phyloP scores from a whole-genome alignment of 1,140 invertebrate species.

The Polyergus mexicanus region DNA sequence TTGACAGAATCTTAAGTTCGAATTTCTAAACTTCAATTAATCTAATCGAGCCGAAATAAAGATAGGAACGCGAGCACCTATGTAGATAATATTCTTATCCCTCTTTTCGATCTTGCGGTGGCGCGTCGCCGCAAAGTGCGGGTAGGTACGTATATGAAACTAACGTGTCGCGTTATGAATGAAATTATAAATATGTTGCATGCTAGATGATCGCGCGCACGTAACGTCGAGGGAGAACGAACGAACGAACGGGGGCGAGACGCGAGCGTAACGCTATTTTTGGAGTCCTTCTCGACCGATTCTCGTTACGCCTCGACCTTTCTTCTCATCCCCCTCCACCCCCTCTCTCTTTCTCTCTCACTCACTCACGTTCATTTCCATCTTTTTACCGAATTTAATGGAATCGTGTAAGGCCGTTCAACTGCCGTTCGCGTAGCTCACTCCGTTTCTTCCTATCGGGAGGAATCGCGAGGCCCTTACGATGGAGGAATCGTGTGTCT shows the following conservation, averaged over 20 bases:
- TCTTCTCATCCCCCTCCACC: neutral
- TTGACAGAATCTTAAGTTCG: neutral
- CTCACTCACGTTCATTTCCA: neutral
- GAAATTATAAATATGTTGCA: slow-evolving; percentile 77
- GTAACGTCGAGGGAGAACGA: slow-evolving; percentile 57
- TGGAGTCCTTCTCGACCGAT: slow-evolving; percentile 50
- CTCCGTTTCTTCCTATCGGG: neutral
- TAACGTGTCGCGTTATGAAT: slow-evolving; percentile 72
- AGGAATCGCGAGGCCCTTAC: neutral
- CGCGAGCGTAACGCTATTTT: slow-evolving; percentile 63
- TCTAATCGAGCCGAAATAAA: neutral
- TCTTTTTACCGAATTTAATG: slow-evolving; percentile 11
- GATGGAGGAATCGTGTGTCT: slow-evolving; percentile 23
- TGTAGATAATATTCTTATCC: neutral
- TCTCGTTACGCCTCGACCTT: neutral
- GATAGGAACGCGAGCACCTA: neutral
- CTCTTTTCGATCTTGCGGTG: neutral
- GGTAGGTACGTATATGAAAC: slow-evolving; percentile 50
- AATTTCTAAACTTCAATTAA: neutral
- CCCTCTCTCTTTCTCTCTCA: neutral
- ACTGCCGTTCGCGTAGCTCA: neutral
- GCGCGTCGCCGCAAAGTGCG: slow-evolving; percentile 3
- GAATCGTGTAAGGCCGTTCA: slow-evolving; percentile 41
- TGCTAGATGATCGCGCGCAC: slow-evolving; percentile 71
- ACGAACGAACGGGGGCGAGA: slow-evolving; percentile 12